Percentiles rank a stretch among this genome's conserved stretches.
Conservation (phyloP, 2,113 vertebrate genomes). For the Spheniscus mendiculus region DNA sequence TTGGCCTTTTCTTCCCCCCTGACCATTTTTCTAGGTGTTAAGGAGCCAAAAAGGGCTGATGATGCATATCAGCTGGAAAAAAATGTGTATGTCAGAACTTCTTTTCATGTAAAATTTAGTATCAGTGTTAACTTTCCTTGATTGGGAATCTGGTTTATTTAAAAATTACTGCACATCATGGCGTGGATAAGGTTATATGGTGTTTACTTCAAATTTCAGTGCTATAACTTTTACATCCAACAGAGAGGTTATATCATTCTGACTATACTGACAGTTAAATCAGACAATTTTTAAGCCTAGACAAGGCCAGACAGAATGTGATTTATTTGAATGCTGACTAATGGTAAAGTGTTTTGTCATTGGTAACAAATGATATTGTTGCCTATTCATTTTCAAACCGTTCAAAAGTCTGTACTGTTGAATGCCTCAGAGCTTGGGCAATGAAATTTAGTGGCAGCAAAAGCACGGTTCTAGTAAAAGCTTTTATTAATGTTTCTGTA, state of each 20-base stretch:
- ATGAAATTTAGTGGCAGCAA: neutral
- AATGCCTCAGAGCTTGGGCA: neutral
- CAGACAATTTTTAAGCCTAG: neutral
- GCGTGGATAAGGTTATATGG: neutral
- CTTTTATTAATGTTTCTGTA: neutral
- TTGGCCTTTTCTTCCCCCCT: neutral
- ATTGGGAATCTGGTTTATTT: neutral
- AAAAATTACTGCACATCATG: neutral
- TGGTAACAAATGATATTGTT: constrained; percentile 15
- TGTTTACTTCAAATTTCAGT: neutral
- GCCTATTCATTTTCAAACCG: neutral
- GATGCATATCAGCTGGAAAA: neutral
- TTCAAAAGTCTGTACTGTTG: neutral
- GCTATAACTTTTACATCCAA: neutral
- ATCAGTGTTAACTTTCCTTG: neutral
- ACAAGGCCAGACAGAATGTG: neutral
- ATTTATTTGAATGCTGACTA: constrained; percentile 47
- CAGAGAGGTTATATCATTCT: neutral
- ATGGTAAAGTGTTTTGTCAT: neutral
- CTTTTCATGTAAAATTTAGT: neutral
- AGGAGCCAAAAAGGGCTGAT: neutral
- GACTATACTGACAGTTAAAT: neutral
- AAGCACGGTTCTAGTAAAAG: constrained; percentile 7
- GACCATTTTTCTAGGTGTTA: neutral
- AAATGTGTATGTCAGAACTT: neutral